A percentile compares a stretch with the other conserved stretches of the same genome.
Conservation (phyloP, 2,797 vertebrate species). For the Rhabdophis nuchalis region DNA sequence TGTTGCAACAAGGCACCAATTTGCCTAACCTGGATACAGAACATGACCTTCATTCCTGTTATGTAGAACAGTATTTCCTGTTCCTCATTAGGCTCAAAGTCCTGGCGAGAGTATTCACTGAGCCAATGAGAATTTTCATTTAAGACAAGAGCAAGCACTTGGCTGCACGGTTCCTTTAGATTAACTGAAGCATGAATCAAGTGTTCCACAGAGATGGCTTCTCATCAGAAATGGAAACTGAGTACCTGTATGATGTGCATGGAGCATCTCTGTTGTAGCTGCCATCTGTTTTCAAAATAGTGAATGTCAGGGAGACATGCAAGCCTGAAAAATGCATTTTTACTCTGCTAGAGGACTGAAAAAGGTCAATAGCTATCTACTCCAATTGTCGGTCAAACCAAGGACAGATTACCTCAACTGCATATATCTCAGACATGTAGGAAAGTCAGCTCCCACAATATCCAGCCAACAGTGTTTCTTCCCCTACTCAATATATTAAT, state of each 20-base stretch:
- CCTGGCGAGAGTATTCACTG: neutral
- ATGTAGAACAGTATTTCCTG: neutral
- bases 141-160: neutral
- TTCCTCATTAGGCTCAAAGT: neutral
- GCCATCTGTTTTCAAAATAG: neutral
- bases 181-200: neutral
- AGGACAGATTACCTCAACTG: neutral
- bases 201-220: neutral
- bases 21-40: neutral
- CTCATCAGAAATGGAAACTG: neutral
- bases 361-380: neutral
- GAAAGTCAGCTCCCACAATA: neutral
- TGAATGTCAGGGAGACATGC: neutral
- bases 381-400: neutral
- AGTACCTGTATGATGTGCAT: neutral
- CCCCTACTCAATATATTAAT: too few relatives aligned
- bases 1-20: neutral
- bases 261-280: neutral
- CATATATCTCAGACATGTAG: neutral
- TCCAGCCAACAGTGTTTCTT: neutral
- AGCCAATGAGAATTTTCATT: neutral
- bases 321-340: neutral
- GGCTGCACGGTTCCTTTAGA: neutral
- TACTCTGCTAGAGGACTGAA: neutral
- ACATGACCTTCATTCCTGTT: neutral